Base-by-base conservation (phyloP, 2,888 invertebrate genomes). In the Platycheirus albimanus region DNA sequence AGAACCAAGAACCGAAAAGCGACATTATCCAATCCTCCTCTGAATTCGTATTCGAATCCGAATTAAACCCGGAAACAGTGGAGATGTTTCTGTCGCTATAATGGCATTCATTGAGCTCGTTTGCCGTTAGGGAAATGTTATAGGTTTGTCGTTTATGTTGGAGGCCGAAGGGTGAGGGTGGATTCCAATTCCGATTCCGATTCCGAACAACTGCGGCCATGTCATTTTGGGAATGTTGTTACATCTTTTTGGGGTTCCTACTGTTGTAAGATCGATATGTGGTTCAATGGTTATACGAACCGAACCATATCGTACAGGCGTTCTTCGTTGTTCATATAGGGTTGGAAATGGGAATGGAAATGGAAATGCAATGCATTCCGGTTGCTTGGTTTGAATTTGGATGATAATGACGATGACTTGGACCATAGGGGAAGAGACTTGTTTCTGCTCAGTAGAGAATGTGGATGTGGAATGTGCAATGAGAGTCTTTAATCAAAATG, bases 151-250 rank as follows among this genome's bases (percentile, higher is more conserved):
- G 1, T 33, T 28, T 51, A 30, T 47, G 6, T 1, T 0, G 20
- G 6, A 38, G n/a, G 33, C 11, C 19, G 4, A 3, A 30, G 63
- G 54, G 24, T 41, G n/a, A 10, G 58, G 41, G 15, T 30, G 47
- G 36, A 17, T 38, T 47, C 51, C 20, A 17, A 33, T 74, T 36
- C 47, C 54, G 38, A 47, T 38, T 41, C 33, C 30, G 33, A 38
- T 47, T 41, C 38, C 45, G 69, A 74, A 78, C 72, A 83, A 78
- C 72, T 83, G 83, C 72, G 83, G 78, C 83, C 69, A 83, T 83
- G 83, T 83, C 71, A 72, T 69, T 72, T 78, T 56, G 45, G 63
- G 78, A 83, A 83, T 78, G 83, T 69, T 69, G 72, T 74, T 69
- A 69, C 63, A 77, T 63, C 47, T 74, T 72, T 81, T 56, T 33